Percentiles rank a stretch among this genome's conserved stretches.
phyloP scores from a whole-genome alignment of 2,888 invertebrate species.

The Archaeoteleia sp. region DNA sequence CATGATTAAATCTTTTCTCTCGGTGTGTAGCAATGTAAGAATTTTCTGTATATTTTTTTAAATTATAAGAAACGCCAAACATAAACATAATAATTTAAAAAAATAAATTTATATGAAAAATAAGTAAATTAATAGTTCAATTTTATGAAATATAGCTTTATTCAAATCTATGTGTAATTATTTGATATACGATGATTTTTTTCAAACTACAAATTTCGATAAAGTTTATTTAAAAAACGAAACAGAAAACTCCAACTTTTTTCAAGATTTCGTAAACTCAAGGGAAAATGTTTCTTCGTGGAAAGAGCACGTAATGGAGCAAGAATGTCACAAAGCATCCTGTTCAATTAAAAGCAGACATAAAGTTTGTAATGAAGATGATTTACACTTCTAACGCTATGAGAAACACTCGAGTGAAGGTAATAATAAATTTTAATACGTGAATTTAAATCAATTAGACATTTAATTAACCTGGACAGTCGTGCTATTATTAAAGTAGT shows the following conservation, averaged over 20 bases:
- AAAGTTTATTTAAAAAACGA: no score
- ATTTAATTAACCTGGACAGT: constrained; percentile 14
- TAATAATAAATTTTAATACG: constrained; percentile 13
- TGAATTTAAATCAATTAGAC: constrained; percentile 17
- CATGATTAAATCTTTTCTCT: no score
- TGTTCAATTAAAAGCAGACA: constrained; percentile 25
- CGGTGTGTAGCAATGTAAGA: no score
- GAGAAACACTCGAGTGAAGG: background rate
- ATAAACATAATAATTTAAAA: no score
- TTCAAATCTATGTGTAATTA: no score
- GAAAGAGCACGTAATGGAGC: constrained; percentile 6
- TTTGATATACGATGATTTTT: no score
- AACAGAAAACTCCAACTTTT: constrained; percentile 5
- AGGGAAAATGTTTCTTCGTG: constrained; percentile 1
- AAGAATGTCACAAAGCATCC: constrained; percentile 33
- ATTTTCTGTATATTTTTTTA: no score
- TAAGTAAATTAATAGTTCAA: no score
- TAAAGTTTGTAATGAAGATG: constrained; percentile 21
- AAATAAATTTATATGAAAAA: no score
- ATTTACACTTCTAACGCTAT: constrained; percentile 5
- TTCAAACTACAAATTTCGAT: no score
- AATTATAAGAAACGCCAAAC: no score
- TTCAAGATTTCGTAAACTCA: constrained; percentile 20
- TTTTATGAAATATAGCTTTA: no score
- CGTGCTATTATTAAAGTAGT: constrained; percentile 17